Conservation (phyloP, 2,888 invertebrate species). For the Cyrtodaria siliqua region DNA sequence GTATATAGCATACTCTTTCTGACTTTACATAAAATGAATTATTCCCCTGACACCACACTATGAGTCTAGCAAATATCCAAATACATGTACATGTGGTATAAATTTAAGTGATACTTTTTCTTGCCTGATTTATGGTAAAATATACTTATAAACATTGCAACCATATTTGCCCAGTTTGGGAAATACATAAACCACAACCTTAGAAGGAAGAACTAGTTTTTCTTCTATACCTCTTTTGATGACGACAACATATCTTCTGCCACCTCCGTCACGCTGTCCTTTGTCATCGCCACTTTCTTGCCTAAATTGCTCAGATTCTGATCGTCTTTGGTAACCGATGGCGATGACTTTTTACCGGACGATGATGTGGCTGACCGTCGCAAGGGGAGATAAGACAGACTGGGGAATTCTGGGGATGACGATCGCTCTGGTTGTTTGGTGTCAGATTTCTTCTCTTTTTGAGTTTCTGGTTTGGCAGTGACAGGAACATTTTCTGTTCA, state of each 20-base stretch:
- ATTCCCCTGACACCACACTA: too few relatives aligned
- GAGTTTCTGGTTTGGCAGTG: conserved; percentile 24
- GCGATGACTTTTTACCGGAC: conserved; percentile 11
- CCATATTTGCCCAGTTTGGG: too few relatives aligned
- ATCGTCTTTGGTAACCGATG: conserved; percentile 51
- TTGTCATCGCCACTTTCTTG: conserved; percentile 70
- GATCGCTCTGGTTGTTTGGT: conserved; percentile 7
- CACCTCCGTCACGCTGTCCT: conserved; percentile 68
- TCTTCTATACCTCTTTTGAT: conserved; percentile 70
- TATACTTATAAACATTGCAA: too few relatives aligned
- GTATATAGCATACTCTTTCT: too few relatives aligned
- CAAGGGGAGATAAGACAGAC: conserved; percentile 43
- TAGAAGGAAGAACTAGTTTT: too few relatives aligned
- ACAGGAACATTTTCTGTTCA: conserved; percentile 51
- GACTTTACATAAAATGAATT: too few relatives aligned
- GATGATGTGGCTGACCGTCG: conserved; percentile 19
- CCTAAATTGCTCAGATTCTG: conserved; percentile 69
- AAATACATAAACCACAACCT: too few relatives aligned
- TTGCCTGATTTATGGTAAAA: too few relatives aligned
- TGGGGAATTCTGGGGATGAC: conserved; percentile 23
- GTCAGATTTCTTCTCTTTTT: conserved; percentile 25
- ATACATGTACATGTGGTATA: too few relatives aligned
- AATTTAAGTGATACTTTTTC: too few relatives aligned
- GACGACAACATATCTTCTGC: conserved; percentile 76
- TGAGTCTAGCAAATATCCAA: too few relatives aligned